Evolutionary conservation across 2,113 vertebrate genomes (phyloP).

Genomic region (Cyanoliseus patagonus): DNA sequence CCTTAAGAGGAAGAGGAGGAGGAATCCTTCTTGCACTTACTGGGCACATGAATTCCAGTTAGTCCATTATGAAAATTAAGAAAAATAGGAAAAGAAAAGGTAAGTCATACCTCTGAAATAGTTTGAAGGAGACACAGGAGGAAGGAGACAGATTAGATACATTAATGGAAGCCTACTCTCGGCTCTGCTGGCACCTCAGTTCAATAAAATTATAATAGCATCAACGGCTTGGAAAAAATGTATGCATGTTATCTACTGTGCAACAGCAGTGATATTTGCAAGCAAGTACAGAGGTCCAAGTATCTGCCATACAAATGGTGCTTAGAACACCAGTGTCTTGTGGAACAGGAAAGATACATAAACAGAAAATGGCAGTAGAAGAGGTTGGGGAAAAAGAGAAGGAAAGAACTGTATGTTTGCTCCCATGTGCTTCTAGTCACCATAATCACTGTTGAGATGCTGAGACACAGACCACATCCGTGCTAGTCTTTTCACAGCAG

Average conservation of each 20-base stretch:
- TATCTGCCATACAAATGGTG: not conserved
- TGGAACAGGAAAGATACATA: not conserved
- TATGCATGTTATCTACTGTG: not conserved
- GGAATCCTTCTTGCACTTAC: not conserved
- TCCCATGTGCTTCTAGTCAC: not conserved
- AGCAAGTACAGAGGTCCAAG: not conserved
- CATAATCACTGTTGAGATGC: not conserved
- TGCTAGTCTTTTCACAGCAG: not conserved
- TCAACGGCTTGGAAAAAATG: not conserved
- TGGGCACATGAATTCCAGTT: not conserved
- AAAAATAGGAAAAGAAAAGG: not conserved
- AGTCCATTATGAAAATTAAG: not conserved
- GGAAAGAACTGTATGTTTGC: not conserved
- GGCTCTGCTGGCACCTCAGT: not conserved
- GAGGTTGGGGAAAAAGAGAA: not conserved
- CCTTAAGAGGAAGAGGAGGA: not conserved
- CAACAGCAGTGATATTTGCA: not conserved
- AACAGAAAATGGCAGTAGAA: not conserved
- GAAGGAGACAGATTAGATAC: not conserved
- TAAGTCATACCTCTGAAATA: not conserved
- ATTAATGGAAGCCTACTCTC: not conserved
- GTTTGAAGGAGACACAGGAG: not conserved
- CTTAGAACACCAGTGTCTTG: not conserved
- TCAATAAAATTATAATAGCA: not conserved
- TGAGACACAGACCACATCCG: not conserved